Conservation (phyloP, 2,113 vertebrate genomes). For the Neotragus moschatus region DNA sequence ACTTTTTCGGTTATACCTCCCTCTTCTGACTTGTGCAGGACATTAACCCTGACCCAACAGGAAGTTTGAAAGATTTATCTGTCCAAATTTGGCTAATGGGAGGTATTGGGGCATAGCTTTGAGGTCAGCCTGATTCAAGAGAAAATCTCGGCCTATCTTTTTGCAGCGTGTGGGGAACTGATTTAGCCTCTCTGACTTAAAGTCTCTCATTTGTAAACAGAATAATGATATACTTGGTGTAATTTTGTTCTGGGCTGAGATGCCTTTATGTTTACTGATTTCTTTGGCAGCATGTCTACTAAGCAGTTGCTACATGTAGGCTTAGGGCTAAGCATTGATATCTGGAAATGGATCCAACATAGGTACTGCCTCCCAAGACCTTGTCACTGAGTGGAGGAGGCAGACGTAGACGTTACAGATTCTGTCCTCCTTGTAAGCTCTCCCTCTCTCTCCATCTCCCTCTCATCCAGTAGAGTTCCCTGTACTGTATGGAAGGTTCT, state of each 20-base stretch:
- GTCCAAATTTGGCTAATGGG: neutral
- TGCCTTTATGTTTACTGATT: constrained; percentile 15
- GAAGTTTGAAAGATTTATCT: neutral
- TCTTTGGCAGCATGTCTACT: neutral
- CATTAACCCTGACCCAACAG: neutral
- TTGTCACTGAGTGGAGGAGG: neutral
- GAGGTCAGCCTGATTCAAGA: neutral
- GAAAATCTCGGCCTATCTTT: neutral
- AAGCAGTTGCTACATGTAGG: neutral
- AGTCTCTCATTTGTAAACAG: neutral
- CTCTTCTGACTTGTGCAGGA: neutral
- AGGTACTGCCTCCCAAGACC: neutral
- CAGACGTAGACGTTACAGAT: neutral
- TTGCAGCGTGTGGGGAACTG: neutral
- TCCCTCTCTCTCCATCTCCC: neutral
- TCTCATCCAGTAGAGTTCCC: neutral
- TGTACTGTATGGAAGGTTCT: neutral
- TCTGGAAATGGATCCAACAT: neutral
- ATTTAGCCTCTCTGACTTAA: neutral
- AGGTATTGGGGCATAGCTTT: neutral
- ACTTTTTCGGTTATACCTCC: rapidly evolving
- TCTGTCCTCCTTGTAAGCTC: neutral
- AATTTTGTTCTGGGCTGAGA: neutral
- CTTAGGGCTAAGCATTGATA: neutral
- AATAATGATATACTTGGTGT: neutral